Evolutionary conservation across 2,797 vertebrate genomes (phyloP).

Genomic region (Tapera naevia): DNA sequence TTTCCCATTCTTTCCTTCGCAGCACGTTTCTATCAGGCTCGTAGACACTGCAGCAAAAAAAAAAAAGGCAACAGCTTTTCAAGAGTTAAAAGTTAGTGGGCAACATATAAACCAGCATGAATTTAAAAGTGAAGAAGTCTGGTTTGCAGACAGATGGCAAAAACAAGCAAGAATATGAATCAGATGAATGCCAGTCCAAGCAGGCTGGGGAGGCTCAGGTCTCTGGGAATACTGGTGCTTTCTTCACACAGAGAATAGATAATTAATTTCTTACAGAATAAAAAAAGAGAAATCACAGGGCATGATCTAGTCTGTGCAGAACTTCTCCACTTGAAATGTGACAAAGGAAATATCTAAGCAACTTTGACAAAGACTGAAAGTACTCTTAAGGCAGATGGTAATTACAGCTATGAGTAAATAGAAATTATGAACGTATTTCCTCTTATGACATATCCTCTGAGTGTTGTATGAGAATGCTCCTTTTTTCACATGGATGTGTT

Average conservation of each 20-base stretch:
- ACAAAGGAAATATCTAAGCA: conserved; percentile 62
- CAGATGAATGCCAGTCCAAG: conserved; percentile 43
- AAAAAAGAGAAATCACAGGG: conserved; percentile 21
- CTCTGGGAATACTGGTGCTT: conserved; percentile 21
- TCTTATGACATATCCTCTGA: conserved; percentile 60
- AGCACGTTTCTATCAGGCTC: conserved; percentile 81
- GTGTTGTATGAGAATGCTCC: conserved; percentile 62
- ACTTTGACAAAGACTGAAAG: conserved; percentile 56
- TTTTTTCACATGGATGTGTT: conserved; percentile 62
- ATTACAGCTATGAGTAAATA: conserved; percentile 75
- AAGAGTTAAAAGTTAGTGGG: conserved; percentile 42
- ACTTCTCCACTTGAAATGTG: conserved; percentile 21
- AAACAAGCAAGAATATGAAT: conserved; percentile 51
- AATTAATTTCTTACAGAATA: conserved; percentile 60
- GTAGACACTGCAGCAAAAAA: conserved; percentile 71
- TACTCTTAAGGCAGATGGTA: conserved; percentile 60
- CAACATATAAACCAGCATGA: neutral
- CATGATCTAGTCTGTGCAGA: conserved; percentile 47
- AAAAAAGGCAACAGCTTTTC: neutral
- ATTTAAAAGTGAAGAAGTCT: conserved; percentile 13
- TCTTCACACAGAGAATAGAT: conserved; percentile 47
- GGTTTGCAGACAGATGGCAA: conserved; percentile 54
- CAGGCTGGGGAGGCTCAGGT: conserved; percentile 1
- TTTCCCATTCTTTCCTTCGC: conserved; percentile 81
- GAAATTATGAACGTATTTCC: conserved; percentile 73